phyloP scores from a whole-genome alignment of 2,113 vertebrate genomes.

The Thomomys bottae region DNA sequence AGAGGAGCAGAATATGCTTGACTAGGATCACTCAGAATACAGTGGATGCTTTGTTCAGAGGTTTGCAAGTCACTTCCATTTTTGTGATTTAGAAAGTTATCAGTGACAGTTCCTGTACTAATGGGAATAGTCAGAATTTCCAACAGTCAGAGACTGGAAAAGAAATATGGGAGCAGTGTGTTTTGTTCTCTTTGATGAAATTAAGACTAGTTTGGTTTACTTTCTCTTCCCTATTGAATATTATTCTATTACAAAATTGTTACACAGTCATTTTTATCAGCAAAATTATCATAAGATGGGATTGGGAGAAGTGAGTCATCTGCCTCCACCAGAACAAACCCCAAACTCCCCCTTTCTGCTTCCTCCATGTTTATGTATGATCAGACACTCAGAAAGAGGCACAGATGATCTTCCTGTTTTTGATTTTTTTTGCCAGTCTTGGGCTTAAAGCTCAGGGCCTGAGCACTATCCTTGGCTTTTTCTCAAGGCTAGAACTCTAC shows the following conservation, averaged over 20 bases:
- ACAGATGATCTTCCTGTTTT: not conserved
- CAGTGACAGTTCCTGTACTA: not conserved
- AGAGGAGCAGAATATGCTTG: not conserved
- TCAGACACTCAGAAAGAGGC: not conserved
- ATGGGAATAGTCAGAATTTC: not conserved
- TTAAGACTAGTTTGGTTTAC: not conserved
- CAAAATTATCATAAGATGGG: not conserved
- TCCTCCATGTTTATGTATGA: not conserved
- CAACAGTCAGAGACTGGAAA: not conserved
- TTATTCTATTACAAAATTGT: not conserved
- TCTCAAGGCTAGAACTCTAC: too few species aligned
- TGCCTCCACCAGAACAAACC: not conserved
- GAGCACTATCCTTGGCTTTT: too few species aligned
- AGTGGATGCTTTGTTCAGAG: not conserved
- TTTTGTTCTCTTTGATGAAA: not conserved
- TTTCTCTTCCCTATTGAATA: not conserved
- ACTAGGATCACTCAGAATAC: not conserved
- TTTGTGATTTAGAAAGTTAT: not conserved
- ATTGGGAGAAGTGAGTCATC: not conserved
- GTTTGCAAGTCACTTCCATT: not conserved
- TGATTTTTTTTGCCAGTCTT: too few species aligned
- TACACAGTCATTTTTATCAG: not conserved
- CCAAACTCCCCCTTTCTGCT: rapidly evolving
- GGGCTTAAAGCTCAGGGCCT: too few species aligned
- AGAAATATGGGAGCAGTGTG: not conserved